Conservation (phyloP, 2,797 vertebrate genomes). For the Hippoglossus hippoglossus region DNA sequence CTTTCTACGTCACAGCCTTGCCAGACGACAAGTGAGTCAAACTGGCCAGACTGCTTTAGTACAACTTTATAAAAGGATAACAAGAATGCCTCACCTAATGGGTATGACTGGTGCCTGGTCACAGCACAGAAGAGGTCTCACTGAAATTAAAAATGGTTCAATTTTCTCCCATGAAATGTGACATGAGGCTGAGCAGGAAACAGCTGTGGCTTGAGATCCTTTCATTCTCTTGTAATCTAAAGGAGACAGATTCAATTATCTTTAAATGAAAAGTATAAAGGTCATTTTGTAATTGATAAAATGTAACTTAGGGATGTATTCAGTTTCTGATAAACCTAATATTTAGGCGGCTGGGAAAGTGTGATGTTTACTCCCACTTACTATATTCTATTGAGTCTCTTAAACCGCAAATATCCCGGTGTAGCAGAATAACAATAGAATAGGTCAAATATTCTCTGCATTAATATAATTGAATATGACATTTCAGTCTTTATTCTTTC, state of each 20-base stretch:
- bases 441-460: neutral
- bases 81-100: neutral
- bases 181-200: too few species aligned
- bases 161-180: too few species aligned
- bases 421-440: too few species aligned
- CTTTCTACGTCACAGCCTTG: conserved; percentile 93
- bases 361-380: neutral
- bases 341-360: neutral
- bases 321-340: neutral
- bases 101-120: too few species aligned
- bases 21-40: conserved; percentile 97
- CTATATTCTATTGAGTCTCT: too few species aligned
- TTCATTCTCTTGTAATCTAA: too few species aligned
- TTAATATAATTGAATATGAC: neutral
- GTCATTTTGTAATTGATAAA: neutral
- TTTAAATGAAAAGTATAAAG: too few species aligned
- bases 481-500: conserved; percentile 8
- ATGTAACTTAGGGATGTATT: neutral
- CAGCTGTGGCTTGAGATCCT: too few species aligned
- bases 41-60: neutral
- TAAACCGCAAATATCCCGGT: neutral
- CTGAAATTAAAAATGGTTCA: neutral
- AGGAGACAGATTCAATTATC: too few species aligned
- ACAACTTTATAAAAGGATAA: too few species aligned
- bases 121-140: neutral